A percentile compares a stretch with the other conserved stretches of the same genome.
These are phyloP conservation scores for Polypterus bichir DNA, from an alignment of 2,113 vertebrate species.

Conservation along the genomic window DNA sequence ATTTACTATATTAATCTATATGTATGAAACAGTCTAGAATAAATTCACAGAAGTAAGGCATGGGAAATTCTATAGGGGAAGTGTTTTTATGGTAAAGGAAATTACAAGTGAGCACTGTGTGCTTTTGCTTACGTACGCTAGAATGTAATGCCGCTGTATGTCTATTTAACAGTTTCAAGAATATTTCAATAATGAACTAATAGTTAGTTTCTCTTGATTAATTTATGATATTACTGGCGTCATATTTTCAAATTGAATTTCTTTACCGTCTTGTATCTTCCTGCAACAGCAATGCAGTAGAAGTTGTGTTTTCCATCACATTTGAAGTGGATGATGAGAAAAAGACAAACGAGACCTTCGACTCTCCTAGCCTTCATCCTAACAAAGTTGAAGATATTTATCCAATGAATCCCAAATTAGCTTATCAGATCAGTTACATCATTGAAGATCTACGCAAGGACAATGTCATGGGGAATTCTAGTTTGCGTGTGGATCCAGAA, in stretches of 20 bases:
- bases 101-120: too few relatives aligned
- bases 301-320: conserved; percentile 65
- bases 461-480: conserved; percentile 53
- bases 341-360: conserved; percentile 66
- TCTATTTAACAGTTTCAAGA: too few relatives aligned
- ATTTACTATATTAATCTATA: too few relatives aligned
- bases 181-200: too few relatives aligned
- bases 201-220: too few relatives aligned
- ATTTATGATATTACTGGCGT: too few relatives aligned
- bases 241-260: neutral
- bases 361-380: conserved; percentile 74
- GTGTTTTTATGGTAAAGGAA: too few relatives aligned
- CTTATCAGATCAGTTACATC: conserved; percentile 55
- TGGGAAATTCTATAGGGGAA: too few relatives aligned
- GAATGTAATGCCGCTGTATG: too few relatives aligned
- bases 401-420: conserved; percentile 48
- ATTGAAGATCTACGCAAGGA: conserved; percentile 63
- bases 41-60: too few relatives aligned
- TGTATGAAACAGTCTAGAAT: too few relatives aligned
- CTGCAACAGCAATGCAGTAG: conserved; percentile 49
- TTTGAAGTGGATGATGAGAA: conserved; percentile 55
- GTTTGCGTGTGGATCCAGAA: conserved; percentile 48
- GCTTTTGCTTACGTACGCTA: too few relatives aligned
- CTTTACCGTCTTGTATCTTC: neutral
- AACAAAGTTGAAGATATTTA: conserved; percentile 75